A percentile compares a stretch with the other conserved stretches of the same genome.
phyloP scores from a whole-genome alignment of 53 echinoderm and acorn worm genomes.

The Actinopyga echinites region DNA sequence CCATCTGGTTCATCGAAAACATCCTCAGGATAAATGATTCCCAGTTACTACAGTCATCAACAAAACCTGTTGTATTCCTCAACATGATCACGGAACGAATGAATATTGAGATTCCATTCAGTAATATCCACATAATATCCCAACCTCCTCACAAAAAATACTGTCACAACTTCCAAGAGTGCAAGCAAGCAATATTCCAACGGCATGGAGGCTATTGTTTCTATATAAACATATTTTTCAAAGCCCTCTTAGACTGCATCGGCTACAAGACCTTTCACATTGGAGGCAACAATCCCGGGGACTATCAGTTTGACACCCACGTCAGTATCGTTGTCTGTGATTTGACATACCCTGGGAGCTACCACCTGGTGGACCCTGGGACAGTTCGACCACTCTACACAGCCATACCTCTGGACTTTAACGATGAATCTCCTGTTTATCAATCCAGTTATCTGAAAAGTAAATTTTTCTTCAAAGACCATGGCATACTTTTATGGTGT shows the following conservation, averaged over 20 bases:
- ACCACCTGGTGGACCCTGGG: conserved; percentile 38
- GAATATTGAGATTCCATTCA: too few species aligned
- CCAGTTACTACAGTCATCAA: too few species aligned
- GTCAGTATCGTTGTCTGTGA: conserved; percentile 11
- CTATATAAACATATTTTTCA: conserved; percentile 7
- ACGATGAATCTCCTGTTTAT: conserved; percentile 43
- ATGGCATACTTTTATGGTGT: not conserved
- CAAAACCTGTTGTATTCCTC: too few species aligned
- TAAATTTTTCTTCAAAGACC: conserved; percentile 6
- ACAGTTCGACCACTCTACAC: not conserved
- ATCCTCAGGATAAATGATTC: not conserved
- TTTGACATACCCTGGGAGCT: not conserved
- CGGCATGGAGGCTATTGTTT: conserved; percentile 46
- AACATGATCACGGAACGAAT: too few species aligned
- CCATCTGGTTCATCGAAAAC: not conserved
- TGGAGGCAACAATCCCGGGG: conserved; percentile 4
- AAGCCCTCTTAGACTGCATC: conserved; percentile 12
- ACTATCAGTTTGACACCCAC: conserved; percentile 3
- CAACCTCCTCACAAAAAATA: too few species aligned
- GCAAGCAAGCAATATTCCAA: not conserved
- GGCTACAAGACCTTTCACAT: conserved; percentile 25
- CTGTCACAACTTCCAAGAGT: not conserved
- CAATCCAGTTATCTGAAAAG: conserved; percentile 14
- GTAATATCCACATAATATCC: too few species aligned
- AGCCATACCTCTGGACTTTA: conserved; percentile 39